phyloP scores from a whole-genome alignment of 2,113 vertebrate species.

The Ariopsis seemanni region DNA sequence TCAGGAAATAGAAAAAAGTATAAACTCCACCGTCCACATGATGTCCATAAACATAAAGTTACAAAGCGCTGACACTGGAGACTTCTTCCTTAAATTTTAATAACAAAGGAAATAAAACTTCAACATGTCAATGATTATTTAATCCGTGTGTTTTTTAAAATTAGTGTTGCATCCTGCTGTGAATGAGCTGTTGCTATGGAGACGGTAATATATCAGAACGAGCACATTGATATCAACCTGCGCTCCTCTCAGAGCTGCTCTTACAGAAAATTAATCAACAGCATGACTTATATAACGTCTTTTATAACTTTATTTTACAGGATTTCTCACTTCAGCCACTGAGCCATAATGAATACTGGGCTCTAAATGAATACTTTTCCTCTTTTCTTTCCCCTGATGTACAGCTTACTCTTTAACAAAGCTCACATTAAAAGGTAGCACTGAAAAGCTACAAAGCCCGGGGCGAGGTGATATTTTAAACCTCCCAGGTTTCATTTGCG shows the following conservation, averaged over 20 bases:
- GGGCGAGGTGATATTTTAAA: background rate
- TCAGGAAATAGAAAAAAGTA: too few relatives aligned
- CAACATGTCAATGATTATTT: too few relatives aligned
- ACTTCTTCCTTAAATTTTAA: background rate
- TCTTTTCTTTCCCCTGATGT: background rate
- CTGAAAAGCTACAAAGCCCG: background rate
- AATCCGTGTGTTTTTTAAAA: too few relatives aligned
- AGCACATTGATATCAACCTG: background rate
- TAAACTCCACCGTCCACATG: background rate
- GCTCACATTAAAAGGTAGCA: background rate
- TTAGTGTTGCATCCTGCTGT: too few relatives aligned
- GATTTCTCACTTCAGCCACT: background rate
- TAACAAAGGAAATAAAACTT: background rate
- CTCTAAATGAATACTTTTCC: background rate
- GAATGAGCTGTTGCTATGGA: background rate
- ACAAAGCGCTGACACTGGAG: background rate
- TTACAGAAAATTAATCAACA: background rate
- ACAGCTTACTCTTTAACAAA: background rate
- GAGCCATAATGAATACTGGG: background rate
- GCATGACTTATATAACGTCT: background rate
- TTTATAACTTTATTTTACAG: background rate
- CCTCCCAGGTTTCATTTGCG: background rate
- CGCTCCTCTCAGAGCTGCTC: background rate
- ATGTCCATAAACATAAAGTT: background rate
- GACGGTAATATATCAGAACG: background rate